Evolutionary conservation across 2,888 invertebrate species (phyloP).

Genomic region (Trachelus iudaicus): DNA sequence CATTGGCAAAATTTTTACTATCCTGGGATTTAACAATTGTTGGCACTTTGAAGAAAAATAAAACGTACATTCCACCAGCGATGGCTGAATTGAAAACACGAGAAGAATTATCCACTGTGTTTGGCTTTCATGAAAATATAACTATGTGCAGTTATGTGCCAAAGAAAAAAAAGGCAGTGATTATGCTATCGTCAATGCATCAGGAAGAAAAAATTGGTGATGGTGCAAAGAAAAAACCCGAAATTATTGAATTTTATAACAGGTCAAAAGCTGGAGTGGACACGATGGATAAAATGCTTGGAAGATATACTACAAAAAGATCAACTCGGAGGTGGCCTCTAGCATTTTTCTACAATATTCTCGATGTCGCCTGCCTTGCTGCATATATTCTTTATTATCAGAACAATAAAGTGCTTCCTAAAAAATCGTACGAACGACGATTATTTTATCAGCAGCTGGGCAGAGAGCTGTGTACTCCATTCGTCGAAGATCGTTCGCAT

Average conservation of each 20-base stretch:
- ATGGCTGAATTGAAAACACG: slow-evolving; percentile 24
- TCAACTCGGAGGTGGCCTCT: no score
- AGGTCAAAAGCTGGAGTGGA: no score
- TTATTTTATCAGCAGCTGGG: slow-evolving; percentile 22
- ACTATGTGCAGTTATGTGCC: slow-evolving; percentile 2
- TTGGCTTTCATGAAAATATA: no score
- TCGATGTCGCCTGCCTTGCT: no score
- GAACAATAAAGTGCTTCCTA: slow-evolving; percentile 7
- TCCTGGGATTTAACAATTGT: slow-evolving; percentile 36
- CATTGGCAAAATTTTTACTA: slow-evolving; percentile 28
- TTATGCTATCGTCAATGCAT: slow-evolving; percentile 38
- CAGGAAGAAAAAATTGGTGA: slow-evolving; percentile 17
- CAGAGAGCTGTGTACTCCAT: slow-evolving; percentile 28
- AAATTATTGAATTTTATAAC: no score
- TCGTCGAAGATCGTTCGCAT: slow-evolving; percentile 26
- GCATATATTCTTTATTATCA: slow-evolving; percentile 1
- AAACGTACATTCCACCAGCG: slow-evolving; percentile 19
- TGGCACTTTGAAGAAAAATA: slow-evolving; percentile 30
- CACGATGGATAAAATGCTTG: no score
- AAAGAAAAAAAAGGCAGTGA: slow-evolving; percentile 35
- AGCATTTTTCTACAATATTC: no score
- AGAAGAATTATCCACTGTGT: no score
- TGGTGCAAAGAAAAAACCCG: background rate
- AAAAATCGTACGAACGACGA: background rate
- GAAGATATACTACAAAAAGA: no score